Evolutionary conservation across 92 coral and sea anemone species (phyloP).

Genomic region (Epizoanthus ramosus): DNA sequence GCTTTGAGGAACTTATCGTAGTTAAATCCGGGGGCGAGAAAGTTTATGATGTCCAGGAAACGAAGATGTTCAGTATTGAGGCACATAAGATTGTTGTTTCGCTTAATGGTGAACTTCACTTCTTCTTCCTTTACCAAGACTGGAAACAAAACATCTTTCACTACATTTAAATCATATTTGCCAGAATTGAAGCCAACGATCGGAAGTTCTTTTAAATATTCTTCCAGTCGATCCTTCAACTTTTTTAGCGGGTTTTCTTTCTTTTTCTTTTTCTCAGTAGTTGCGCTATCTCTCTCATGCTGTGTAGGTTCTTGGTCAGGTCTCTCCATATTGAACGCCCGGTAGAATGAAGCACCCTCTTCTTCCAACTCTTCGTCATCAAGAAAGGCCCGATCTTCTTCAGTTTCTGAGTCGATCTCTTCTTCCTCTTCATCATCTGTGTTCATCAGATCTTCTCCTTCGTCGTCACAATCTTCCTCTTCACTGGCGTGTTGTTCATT

Average conservation of each 20-base stretch:
- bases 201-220: slow-evolving; percentile 52
- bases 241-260: slow-evolving; percentile 20
- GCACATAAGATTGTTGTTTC: slow-evolving; percentile 54
- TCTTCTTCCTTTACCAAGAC: slow-evolving; percentile 41
- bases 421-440: slow-evolving; percentile 36
- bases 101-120: slow-evolving; percentile 52
- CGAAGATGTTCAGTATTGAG: slow-evolving; percentile 46
- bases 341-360: background rate
- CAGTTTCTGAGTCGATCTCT: slow-evolving; percentile 8
- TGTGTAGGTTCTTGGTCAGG: background rate
- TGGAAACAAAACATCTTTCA: slow-evolving; percentile 43
- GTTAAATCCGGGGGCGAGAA: slow-evolving; percentile 61
- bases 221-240: slow-evolving; percentile 25
- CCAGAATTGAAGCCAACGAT: slow-evolving; percentile 57
- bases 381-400: too few relatives aligned
- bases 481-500: background rate
- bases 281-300: too few relatives aligned
- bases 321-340: slow-evolving; percentile 1
- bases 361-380: background rate
- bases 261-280: slow-evolving; percentile 3
- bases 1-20: slow-evolving; percentile 60
- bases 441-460: slow-evolving; percentile 8
- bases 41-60: slow-evolving; percentile 62
- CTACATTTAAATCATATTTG: slow-evolving; percentile 54
- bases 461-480: background rate